Evolutionary conservation across 1,140 invertebrate genomes (phyloP).

Genomic region (Cotesia glomerata): DNA sequence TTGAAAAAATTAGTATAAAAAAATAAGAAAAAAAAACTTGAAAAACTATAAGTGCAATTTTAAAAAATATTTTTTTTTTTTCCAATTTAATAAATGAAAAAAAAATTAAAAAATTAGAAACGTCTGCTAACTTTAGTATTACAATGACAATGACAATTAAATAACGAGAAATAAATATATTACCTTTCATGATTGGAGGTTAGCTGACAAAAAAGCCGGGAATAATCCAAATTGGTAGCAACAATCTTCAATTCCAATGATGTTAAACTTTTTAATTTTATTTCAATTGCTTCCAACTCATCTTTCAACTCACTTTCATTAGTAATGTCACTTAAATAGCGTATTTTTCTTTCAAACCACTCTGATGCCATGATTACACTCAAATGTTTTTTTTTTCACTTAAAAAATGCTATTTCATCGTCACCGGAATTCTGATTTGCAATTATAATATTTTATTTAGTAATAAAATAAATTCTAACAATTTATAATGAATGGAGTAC

Average conservation of each 20-base stretch:
- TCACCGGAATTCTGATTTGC: too few relatives aligned
- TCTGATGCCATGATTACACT: conserved; percentile 26
- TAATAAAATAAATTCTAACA: too few relatives aligned
- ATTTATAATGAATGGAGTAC: too few relatives aligned
- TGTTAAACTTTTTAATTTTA: conserved; percentile 42
- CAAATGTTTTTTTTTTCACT: neutral
- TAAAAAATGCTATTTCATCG: too few relatives aligned
- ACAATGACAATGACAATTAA: conserved; percentile 12
- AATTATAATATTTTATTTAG: too few relatives aligned
- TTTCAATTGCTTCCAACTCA: conserved; percentile 49
- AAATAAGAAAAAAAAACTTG: too few relatives aligned
- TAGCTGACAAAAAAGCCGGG: conserved; percentile 48
- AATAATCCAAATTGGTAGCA: conserved; percentile 44
- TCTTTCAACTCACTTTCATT: conserved; percentile 42
- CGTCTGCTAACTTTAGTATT: too few relatives aligned
- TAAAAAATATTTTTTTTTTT: too few relatives aligned
- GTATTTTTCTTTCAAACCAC: conserved; percentile 48
- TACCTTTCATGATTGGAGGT: conserved; percentile 56
- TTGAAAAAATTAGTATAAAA: too few relatives aligned
- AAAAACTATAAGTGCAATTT: too few relatives aligned
- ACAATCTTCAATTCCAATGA: conserved; percentile 41
- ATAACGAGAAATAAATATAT: conserved; percentile 35
- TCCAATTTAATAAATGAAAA: too few relatives aligned
- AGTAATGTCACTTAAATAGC: conserved; percentile 36
- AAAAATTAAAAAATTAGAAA: too few relatives aligned